Evolutionary conservation across 2,888 invertebrate genomes (phyloP).

Genomic region (Hyalella azteca): DNA sequence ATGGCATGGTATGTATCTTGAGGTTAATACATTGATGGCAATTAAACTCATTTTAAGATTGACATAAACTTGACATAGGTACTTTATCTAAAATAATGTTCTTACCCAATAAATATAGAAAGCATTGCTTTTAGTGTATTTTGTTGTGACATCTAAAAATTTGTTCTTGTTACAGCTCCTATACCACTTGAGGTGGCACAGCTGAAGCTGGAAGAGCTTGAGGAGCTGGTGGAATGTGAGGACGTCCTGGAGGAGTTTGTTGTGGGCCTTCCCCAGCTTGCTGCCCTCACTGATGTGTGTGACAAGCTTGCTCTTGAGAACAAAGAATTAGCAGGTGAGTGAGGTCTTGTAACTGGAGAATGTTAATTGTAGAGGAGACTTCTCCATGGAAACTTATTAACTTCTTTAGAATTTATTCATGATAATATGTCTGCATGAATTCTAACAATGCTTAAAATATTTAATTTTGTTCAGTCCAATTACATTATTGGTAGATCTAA

Average conservation of each 20-base stretch:
- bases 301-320: constrained; percentile 47
- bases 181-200: constrained; percentile 44
- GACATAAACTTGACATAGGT: too few species aligned
- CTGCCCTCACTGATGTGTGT: constrained; percentile 45
- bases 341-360: not conserved
- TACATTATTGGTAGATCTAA: too few species aligned
- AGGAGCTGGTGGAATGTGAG: constrained; percentile 47
- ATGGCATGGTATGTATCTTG: too few species aligned
- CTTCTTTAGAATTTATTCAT: too few species aligned
- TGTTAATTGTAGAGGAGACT: not conserved
- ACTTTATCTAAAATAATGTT: too few species aligned
- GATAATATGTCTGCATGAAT: too few species aligned
- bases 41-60: too few species aligned
- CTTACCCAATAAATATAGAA: too few species aligned
- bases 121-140: not conserved
- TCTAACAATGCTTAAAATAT: too few species aligned
- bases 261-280: constrained; percentile 41
- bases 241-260: constrained; percentile 51
- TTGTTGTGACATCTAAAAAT: not conserved
- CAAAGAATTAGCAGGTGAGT: constrained; percentile 50
- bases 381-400: too few species aligned
- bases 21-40: too few species aligned
- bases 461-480: too few species aligned
- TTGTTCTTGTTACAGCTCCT: constrained; percentile 41
- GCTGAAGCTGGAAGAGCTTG: constrained; percentile 45